phyloP scores from a whole-genome alignment of 2,888 invertebrate genomes.

The Hymenopus coronatus region DNA sequence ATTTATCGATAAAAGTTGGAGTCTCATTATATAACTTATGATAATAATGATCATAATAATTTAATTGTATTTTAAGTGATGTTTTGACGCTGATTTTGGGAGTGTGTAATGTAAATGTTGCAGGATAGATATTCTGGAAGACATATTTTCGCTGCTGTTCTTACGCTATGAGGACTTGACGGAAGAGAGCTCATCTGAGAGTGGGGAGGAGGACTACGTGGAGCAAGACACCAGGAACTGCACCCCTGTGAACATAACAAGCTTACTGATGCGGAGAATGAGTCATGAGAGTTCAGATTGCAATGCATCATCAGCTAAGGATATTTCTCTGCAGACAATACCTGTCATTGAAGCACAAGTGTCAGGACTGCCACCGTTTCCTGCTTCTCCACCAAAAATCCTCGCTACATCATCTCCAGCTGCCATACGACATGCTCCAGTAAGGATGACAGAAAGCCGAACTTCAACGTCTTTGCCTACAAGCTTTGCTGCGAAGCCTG shows the following conservation, averaged over 20 bases:
- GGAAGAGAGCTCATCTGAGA: conserved; percentile 47
- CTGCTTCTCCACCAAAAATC: neutral
- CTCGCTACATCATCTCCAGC: neutral
- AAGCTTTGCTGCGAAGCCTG: neutral
- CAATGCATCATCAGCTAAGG: neutral
- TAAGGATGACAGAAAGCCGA: neutral
- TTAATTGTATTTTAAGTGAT: too few species aligned
- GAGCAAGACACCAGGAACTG: neutral
- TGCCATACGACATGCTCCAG: neutral
- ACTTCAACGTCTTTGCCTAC: neutral
- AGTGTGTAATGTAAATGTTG: neutral
- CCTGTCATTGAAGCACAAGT: conserved; percentile 22
- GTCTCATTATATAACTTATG: too few species aligned
- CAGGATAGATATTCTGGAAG: conserved; percentile 62
- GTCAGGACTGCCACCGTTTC: neutral
- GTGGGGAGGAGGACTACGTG: conserved; percentile 50
- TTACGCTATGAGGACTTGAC: conserved; percentile 61
- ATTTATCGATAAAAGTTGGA: too few species aligned
- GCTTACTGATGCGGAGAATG: neutral
- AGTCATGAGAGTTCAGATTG: neutral
- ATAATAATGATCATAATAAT: too few species aligned
- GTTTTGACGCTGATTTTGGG: too few species aligned
- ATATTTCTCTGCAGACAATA: neutral
- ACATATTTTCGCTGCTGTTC: conserved; percentile 70
- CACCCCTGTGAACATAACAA: neutral